A percentile compares a stretch with the other conserved stretches of the same genome.
Conservation (phyloP, 2,113 vertebrate species). For the Aviceda subcristata region DNA sequence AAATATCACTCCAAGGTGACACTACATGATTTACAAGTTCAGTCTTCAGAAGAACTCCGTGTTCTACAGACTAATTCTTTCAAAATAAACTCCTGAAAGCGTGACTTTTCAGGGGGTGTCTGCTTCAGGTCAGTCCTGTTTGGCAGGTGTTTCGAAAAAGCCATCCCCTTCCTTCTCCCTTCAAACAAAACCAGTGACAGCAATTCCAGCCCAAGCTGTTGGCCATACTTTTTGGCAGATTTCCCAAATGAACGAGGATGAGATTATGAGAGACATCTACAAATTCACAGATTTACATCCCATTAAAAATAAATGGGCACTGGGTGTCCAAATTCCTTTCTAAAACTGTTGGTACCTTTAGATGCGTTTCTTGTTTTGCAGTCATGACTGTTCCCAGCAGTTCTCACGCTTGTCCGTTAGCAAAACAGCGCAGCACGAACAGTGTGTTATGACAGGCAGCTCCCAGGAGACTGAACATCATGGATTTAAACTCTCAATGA, state of each 20-base stretch:
- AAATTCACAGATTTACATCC: not conserved
- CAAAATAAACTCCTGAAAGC: not conserved
- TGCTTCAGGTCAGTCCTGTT: not conserved
- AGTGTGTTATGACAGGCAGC: fast-evolving
- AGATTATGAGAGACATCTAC: not conserved
- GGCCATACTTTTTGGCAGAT: not conserved
- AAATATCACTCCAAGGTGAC: not conserved
- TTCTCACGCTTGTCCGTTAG: fast-evolving
- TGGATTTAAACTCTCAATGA: not conserved
- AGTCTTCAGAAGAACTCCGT: not conserved
- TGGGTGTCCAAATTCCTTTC: not conserved
- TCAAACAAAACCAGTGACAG: not conserved
- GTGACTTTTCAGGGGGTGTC: not conserved
- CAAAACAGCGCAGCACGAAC: not conserved
- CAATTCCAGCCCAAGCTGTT: not conserved
- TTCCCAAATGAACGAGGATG: not conserved
- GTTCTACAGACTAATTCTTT: not conserved
- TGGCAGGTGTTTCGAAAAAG: not conserved
- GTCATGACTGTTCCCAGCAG: not conserved
- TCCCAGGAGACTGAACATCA: not conserved
- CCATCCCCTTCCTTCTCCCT: not conserved
- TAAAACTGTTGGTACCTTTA: not conserved
- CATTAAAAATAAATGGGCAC: not conserved
- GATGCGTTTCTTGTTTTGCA: not conserved
- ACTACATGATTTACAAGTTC: not conserved